A percentile compares a stretch with the other conserved stretches of the same genome.
phyloP scores from a whole-genome alignment of 2,797 vertebrate genomes.

The Typhlichthys eigenmanni region DNA sequence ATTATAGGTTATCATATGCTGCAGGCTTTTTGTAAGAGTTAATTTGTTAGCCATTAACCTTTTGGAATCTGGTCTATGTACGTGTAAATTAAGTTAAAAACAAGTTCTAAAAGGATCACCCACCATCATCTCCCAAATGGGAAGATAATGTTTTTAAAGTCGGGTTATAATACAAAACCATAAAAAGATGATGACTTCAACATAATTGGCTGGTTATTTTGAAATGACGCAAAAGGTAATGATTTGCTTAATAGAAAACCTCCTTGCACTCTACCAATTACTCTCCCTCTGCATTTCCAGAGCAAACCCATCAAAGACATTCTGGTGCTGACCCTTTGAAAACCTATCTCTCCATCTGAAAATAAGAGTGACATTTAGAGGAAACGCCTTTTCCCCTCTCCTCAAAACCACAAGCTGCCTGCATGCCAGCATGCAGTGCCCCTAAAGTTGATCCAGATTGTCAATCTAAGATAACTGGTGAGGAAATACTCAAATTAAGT shows the following conservation, averaged over 20 bases:
- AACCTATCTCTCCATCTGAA: constrained; percentile 55
- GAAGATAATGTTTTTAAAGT: constrained; percentile 65
- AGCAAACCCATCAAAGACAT: constrained; percentile 39
- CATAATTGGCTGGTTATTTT: constrained; percentile 34
- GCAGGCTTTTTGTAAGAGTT: constrained; percentile 81
- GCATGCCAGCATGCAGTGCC: constrained; percentile 35
- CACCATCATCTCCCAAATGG: constrained; percentile 67
- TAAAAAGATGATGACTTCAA: constrained; percentile 20
- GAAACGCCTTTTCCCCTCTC: constrained; percentile 57
- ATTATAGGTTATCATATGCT: constrained; percentile 87
- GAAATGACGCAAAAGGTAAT: constrained; percentile 14
- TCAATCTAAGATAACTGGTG: constrained; percentile 29
- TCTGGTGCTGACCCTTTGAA: constrained; percentile 48
- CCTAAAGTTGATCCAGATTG: constrained; percentile 53
- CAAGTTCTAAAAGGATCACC: constrained; percentile 74
- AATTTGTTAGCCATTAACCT: constrained; percentile 86
- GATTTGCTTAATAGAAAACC: constrained; percentile 29
- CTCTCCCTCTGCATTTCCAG: constrained; percentile 27
- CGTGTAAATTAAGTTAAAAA: constrained; percentile 80
- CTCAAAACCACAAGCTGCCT: constrained; percentile 37
- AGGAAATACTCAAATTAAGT: constrained; percentile 15
- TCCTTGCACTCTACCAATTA: constrained; percentile 33
- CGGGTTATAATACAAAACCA: constrained; percentile 56
- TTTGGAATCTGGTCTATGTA: constrained; percentile 68
- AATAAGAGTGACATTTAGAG: constrained; percentile 66